phyloP scores from a whole-genome alignment of 2,797 vertebrate species.

The Silurus lanzhouensis region DNA sequence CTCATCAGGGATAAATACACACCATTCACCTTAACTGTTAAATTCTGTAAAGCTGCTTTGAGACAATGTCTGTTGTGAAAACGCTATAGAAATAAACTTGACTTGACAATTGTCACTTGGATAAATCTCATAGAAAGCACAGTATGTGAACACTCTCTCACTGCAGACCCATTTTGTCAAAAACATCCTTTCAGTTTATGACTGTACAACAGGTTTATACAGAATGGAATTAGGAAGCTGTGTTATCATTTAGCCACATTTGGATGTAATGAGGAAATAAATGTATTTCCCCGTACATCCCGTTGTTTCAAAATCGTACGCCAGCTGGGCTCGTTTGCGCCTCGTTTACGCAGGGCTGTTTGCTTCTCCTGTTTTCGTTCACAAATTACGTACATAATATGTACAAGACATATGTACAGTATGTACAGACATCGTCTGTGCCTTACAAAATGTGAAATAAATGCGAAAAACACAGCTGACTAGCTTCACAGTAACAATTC shows the following conservation, averaged over 20 bases:
- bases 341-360: not conserved
- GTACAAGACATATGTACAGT: not conserved
- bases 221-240: not conserved
- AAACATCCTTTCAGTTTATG: not conserved
- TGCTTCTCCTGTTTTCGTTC: not conserved
- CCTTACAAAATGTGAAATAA: not conserved
- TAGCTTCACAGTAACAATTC: not conserved
- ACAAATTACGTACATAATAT: no score
- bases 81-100: no score
- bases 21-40: no score
- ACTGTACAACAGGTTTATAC: not conserved
- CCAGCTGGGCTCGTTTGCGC: not conserved
- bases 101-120: no score
- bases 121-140: not conserved
- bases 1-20: no score
- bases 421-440: not conserved
- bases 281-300: not conserved
- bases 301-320: not conserved
- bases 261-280: constrained; percentile 3
- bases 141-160: no score
- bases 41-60: no score
- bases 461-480: no score
- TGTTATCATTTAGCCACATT: not conserved
- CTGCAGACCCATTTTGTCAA: not conserved
- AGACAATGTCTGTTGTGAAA: no score